Evolutionary conservation across 2,888 invertebrate species (phyloP).

Genomic region (Thereva nobilitata): DNA sequence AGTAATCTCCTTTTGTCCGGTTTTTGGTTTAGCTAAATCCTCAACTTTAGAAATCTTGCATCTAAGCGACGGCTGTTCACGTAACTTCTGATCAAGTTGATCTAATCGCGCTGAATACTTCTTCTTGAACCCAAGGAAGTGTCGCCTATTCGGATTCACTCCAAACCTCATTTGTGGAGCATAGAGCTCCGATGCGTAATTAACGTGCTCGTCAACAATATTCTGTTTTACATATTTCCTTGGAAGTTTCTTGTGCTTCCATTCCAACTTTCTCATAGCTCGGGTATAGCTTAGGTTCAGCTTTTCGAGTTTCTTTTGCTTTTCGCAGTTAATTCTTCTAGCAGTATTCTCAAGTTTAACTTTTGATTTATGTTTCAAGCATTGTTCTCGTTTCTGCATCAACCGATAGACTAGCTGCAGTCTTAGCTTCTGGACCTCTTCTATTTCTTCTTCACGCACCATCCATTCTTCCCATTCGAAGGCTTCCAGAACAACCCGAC

Average conservation of each 20-base stretch:
- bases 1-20: constrained; percentile 49
- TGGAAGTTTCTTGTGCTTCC: constrained; percentile 53
- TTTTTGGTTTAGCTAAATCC: constrained; percentile 52
- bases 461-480: constrained; percentile 84
- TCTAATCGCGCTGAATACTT: constrained; percentile 53
- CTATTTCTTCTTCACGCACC: constrained; percentile 78
- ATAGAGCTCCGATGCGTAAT: constrained; percentile 66
- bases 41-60: constrained; percentile 52
- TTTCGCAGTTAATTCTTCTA: constrained; percentile 59
- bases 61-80: constrained; percentile 44
- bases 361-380: constrained; percentile 48
- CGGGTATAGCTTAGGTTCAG: constrained; percentile 59
- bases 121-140: constrained; percentile 54
- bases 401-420: constrained; percentile 62
- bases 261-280: constrained; percentile 60
- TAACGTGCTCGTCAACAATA: constrained; percentile 60
- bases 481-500: constrained; percentile 71
- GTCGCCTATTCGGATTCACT: constrained; percentile 66
- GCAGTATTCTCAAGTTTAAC: constrained; percentile 62
- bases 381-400: constrained; percentile 21
- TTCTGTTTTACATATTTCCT: constrained; percentile 58
- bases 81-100: constrained; percentile 49
- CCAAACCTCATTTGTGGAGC: constrained; percentile 69
- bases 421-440: constrained; percentile 70
- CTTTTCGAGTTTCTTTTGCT: constrained; percentile 63